Evolutionary conservation across 1,140 invertebrate species (phyloP).

Genomic region (Stratiolaelaps scimitus): DNA sequence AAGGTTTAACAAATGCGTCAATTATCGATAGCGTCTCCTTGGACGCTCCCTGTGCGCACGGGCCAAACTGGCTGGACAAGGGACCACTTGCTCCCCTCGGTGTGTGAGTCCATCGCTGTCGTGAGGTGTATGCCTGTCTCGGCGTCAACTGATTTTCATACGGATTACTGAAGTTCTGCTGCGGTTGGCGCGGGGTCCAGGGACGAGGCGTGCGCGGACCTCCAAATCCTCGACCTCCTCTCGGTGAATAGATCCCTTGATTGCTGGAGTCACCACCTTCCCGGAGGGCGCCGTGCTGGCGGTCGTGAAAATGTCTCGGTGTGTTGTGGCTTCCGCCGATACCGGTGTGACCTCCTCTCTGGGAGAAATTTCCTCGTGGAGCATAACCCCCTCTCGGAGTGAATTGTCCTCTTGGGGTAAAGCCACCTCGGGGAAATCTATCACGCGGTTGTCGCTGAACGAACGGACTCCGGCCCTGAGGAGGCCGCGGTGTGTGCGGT

Average conservation of each 20-base stretch:
- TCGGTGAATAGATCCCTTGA: too few species aligned
- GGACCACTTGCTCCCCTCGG: background rate
- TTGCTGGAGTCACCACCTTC: too few species aligned
- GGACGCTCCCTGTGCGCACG: conserved; percentile 4
- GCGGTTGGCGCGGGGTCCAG: background rate
- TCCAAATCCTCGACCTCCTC: too few species aligned
- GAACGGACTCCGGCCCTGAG: background rate
- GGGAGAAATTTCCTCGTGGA: too few species aligned
- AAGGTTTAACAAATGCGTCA: conserved; percentile 10
- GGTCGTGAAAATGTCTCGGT: too few species aligned
- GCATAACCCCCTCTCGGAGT: too few species aligned
- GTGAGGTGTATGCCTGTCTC: background rate
- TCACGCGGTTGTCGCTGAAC: too few species aligned
- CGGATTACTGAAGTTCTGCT: conserved; percentile 20
- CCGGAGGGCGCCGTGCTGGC: too few species aligned
- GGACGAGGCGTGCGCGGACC: background rate
- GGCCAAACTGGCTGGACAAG: background rate
- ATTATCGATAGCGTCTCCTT: background rate
- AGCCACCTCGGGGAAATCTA: too few species aligned
- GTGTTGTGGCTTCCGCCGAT: too few species aligned
- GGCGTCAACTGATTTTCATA: conserved; percentile 24
- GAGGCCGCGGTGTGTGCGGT: background rate
- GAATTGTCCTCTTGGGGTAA: too few species aligned
- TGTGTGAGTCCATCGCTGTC: conserved; percentile 10
- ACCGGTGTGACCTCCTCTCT: too few species aligned